Evolutionary conservation across 2,113 vertebrate species (phyloP).

Genomic region (Balaenoptera acutorostrata): DNA sequence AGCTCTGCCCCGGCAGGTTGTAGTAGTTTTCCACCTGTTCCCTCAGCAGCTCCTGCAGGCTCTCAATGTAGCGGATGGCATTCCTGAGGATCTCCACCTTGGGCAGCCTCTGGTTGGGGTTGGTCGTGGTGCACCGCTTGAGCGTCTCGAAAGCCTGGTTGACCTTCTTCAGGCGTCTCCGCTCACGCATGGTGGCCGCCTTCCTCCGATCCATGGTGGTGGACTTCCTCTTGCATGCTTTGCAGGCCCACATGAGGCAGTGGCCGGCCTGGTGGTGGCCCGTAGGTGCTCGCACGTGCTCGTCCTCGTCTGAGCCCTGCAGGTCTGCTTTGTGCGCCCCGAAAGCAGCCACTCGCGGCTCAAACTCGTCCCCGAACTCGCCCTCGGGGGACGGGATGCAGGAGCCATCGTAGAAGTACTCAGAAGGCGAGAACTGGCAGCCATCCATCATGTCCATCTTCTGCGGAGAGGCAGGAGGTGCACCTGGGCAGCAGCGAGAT

Average conservation of each 20-base stretch:
- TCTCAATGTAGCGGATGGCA: slow-evolving; percentile 97
- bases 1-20: slow-evolving; percentile 85
- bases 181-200: slow-evolving; percentile 97
- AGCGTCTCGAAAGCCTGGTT: slow-evolving; percentile 97
- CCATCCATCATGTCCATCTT: slow-evolving; percentile 87
- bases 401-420: slow-evolving; percentile 91
- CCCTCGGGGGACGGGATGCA: slow-evolving; percentile 90
- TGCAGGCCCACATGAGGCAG: slow-evolving; percentile 98
- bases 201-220: slow-evolving; percentile 92
- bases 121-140: slow-evolving; percentile 93
- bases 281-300: slow-evolving; percentile 90
- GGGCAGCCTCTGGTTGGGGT: slow-evolving; percentile 95
- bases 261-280: slow-evolving; percentile 94
- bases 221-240: slow-evolving; percentile 95
- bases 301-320: slow-evolving; percentile 90
- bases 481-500: not conserved
- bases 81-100: slow-evolving; percentile 98
- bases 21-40: slow-evolving; percentile 96
- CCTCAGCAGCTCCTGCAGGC: slow-evolving; percentile 93
- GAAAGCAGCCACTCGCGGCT: slow-evolving; percentile 72
- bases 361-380: slow-evolving; percentile 84
- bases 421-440: slow-evolving; percentile 89
- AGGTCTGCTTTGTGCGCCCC: slow-evolving; percentile 68
- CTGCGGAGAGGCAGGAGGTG: not conserved
- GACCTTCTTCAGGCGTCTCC: slow-evolving; percentile 95